Conservation (phyloP, 2,888 invertebrate genomes). For the Lepeophtheirus nordmannii region DNA sequence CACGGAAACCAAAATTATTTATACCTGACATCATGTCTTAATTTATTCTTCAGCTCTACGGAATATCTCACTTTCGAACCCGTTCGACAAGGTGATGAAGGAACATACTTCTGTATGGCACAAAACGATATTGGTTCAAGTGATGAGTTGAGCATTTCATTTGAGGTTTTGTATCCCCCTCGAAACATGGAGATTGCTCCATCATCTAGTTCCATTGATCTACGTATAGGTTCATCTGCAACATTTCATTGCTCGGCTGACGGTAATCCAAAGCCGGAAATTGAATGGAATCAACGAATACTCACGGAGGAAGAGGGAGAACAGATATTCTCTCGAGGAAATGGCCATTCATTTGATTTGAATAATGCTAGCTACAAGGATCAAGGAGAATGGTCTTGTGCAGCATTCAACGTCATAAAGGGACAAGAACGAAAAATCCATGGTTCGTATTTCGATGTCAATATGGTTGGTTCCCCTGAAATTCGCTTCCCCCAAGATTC, state of each 20-base stretch:
- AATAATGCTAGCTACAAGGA: constrained; percentile 21
- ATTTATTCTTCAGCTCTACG: background rate
- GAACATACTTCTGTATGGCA: constrained; percentile 22
- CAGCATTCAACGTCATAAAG: constrained; percentile 17
- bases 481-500: background rate
- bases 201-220: background rate
- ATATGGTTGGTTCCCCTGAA: constrained; percentile 13
- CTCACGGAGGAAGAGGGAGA: background rate
- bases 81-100: constrained; percentile 19
- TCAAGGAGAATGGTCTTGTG: constrained; percentile 20
- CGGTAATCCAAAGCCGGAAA: constrained; percentile 18
- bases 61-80: constrained; percentile 18
- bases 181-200: constrained; percentile 17
- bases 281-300: constrained; percentile 18
- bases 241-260: constrained; percentile 22
- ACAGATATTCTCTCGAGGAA: constrained; percentile 8
- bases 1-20: background rate
- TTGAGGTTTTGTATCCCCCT: constrained; percentile 19
- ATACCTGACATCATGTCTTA: background rate
- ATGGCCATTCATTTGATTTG: constrained; percentile 6
- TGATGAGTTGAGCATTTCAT: constrained; percentile 18
- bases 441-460: constrained; percentile 3
- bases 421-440: constrained; percentile 10
- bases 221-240: background rate
- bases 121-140: constrained; percentile 20